A percentile compares a stretch with the other conserved stretches of the same genome.
Conservation (phyloP, 2,113 vertebrate species). For the Nyctibius bracteatus region DNA sequence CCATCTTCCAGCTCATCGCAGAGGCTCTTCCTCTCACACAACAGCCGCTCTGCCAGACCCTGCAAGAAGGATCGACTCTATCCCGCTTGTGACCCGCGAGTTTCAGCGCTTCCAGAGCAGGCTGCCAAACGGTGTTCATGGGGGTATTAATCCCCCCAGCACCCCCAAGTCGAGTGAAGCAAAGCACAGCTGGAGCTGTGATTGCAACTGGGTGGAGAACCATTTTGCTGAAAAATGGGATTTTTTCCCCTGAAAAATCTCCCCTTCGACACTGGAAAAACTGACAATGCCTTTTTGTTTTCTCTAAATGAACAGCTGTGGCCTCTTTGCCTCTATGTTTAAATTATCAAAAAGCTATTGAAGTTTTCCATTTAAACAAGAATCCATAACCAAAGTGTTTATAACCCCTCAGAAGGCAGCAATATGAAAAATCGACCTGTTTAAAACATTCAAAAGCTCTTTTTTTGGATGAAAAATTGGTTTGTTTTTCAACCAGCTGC, state of each 20-base stretch:
- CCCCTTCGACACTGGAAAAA: constrained; percentile 36
- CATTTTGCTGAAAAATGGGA: constrained; percentile 43
- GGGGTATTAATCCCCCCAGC: neutral
- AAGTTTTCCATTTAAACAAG: constrained; percentile 16
- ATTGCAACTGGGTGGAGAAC: constrained; percentile 35
- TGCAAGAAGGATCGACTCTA: constrained; percentile 8
- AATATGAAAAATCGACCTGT: constrained; percentile 4
- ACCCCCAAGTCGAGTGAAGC: neutral
- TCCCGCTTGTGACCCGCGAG: neutral
- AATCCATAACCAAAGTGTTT: neutral
- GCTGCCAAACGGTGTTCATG: constrained; percentile 16
- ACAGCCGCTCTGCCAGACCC: constrained; percentile 20
- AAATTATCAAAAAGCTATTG: constrained; percentile 30
- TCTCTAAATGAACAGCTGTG: constrained; percentile 13
- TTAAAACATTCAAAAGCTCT: neutral
- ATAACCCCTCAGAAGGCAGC: neutral
- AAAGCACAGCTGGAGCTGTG: constrained; percentile 32
- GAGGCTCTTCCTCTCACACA: constrained; percentile 50
- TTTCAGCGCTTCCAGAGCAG: neutral
- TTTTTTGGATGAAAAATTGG: neutral
- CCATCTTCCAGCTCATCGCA: constrained; percentile 62
- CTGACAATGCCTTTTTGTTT: constrained; percentile 52
- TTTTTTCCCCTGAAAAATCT: constrained; percentile 25
- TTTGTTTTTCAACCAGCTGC: neutral
- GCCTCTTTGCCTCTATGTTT: neutral